phyloP scores from a whole-genome alignment of 2,888 invertebrate species.

The Gortyna flavago region DNA sequence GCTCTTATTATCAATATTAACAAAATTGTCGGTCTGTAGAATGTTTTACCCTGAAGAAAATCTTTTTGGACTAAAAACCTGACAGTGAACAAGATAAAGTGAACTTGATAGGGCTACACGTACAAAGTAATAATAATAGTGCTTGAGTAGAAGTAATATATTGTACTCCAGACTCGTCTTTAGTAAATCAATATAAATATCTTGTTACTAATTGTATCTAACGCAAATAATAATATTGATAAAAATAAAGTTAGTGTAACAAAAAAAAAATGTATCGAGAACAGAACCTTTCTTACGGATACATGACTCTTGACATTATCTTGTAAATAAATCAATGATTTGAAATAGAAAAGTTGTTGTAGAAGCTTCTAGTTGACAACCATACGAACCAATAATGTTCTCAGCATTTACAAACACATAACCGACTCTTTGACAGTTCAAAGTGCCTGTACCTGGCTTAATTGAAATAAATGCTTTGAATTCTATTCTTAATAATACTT shows the following conservation, averaged over 20 bases:
- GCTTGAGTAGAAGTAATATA: neutral
- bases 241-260: neutral
- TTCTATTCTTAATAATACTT: neutral
- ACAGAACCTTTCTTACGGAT: neutral
- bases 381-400: no score
- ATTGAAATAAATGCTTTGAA: neutral
- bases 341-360: neutral
- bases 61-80: neutral
- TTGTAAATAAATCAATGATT: neutral
- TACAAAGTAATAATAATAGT: neutral
- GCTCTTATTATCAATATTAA: conserved; percentile 28
- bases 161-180: neutral
- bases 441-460: neutral
- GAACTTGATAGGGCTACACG: neutral
- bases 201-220: neutral
- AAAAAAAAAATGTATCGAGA: neutral
- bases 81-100: conserved; percentile 14
- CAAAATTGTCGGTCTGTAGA: conserved; percentile 28
- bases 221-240: neutral
- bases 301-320: no score
- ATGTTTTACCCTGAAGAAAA: conserved; percentile 7
- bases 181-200: neutral
- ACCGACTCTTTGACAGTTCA: neutral
- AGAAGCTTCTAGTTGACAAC: neutral
- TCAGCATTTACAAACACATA: neutral